A percentile compares a stretch with the other conserved stretches of the same genome.
Evolutionary conservation across 2,888 invertebrate genomes (phyloP).

Genomic region (Cosmorhoe ocellata): DNA sequence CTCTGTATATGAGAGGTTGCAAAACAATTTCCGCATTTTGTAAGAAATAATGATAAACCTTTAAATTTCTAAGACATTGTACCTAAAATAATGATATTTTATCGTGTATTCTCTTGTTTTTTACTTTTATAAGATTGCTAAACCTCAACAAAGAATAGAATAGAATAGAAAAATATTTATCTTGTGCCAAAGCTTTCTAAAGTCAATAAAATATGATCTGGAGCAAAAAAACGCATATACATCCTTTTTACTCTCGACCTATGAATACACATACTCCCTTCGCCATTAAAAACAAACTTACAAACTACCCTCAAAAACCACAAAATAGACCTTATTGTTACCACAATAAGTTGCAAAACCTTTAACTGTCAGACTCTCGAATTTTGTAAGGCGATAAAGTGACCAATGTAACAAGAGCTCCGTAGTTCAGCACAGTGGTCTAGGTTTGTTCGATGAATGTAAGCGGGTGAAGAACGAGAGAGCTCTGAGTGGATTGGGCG

Average conservation of each 20-base stretch:
- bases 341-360: conserved; percentile 29
- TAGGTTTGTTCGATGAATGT: conserved; percentile 13
- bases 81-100: no score
- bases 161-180: no score
- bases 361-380: conserved; percentile 21
- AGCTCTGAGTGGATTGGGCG: conserved; percentile 51
- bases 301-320: conserved; percentile 13
- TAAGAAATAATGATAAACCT: no score
- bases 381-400: conserved; percentile 49
- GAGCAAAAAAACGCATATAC: conserved; percentile 40
- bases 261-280: conserved; percentile 44
- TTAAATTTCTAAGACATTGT: no score
- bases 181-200: conserved; percentile 21
- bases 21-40: no score
- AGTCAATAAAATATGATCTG: conserved; percentile 43
- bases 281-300: conserved; percentile 26
- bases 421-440: not conserved
- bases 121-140: no score
- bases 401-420: conserved; percentile 47
- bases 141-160: no score
- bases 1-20: no score
- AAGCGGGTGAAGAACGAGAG: conserved; percentile 31
- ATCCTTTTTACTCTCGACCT: conserved; percentile 46
- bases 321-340: conserved; percentile 25
- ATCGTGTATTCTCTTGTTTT: no score